Evolutionary conservation across 1,140 invertebrate genomes (phyloP).

Genomic region (Centruroides sculpturatus): DNA sequence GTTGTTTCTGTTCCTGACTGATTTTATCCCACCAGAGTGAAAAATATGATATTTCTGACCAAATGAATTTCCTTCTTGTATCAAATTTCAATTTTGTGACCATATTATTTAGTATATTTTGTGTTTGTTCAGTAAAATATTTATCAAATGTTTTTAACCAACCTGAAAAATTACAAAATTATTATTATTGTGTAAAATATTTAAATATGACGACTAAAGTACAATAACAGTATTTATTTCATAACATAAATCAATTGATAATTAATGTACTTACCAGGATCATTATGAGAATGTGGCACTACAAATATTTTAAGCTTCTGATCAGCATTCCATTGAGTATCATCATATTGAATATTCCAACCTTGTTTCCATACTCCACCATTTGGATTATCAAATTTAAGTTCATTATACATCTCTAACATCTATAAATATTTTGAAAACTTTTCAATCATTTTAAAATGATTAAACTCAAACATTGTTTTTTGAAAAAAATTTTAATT

Average conservation of each 20-base stretch:
- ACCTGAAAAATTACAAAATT: conserved; percentile 33
- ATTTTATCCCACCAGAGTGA: conserved; percentile 77
- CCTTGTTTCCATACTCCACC: conserved; percentile 99
- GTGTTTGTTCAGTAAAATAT: conserved; percentile 76
- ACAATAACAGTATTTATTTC: no score
- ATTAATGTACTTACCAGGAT: conserved; percentile 49
- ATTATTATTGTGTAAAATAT: no score
- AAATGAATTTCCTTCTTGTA: conserved; percentile 77
- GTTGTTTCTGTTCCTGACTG: conserved; percentile 42
- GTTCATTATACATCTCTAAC: conserved; percentile 32
- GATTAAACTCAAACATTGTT: no score
- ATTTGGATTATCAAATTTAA: conserved; percentile 87
- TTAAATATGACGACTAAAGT: no score
- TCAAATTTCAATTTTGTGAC: conserved; percentile 64
- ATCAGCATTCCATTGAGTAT: conserved; percentile 54
- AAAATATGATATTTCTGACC: conserved; percentile 92
- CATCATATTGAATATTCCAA: conserved; percentile 71
- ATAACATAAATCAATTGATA: no score
- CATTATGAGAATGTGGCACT: conserved; percentile 93
- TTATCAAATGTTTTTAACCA: conserved; percentile 94
- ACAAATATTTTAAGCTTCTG: conserved; percentile 85
- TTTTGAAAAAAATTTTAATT: no score
- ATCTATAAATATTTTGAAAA: neutral
- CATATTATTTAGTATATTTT: conserved; percentile 80
- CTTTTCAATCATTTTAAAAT: no score